phyloP scores from a whole-genome alignment of 2,113 vertebrate species.

The Amphiprion percula region DNA sequence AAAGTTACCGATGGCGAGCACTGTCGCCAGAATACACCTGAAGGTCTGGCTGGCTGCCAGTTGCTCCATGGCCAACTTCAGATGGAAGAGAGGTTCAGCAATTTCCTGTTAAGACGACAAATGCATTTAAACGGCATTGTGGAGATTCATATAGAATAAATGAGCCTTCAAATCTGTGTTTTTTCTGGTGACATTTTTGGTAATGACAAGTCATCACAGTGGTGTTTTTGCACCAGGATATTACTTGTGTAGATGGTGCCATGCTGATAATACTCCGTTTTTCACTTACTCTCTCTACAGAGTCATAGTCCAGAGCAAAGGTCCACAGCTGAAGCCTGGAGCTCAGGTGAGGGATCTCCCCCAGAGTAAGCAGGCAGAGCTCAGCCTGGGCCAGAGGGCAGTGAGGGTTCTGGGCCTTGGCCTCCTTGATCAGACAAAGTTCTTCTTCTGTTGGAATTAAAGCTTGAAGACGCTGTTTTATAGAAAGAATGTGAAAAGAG shows the following conservation, averaged over 20 bases:
- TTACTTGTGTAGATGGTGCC: not conserved
- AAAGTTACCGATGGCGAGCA: constrained; percentile 86
- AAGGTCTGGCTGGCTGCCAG: constrained; percentile 83
- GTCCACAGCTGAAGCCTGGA: constrained; percentile 84
- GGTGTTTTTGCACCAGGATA: not conserved
- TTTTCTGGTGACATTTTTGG: constrained; percentile 3
- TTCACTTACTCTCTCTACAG: constrained; percentile 79
- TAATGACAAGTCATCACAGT: not conserved
- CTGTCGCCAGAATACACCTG: constrained; percentile 82
- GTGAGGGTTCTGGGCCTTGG: constrained; percentile 66
- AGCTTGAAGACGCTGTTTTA: constrained; percentile 76
- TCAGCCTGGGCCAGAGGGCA: constrained; percentile 79
- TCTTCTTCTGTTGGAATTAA: constrained; percentile 85
- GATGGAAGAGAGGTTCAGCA: constrained; percentile 85
- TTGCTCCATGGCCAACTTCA: constrained; percentile 87
- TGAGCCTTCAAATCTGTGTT: constrained; percentile 6
- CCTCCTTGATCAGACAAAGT: constrained; percentile 78
- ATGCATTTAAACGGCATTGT: not conserved
- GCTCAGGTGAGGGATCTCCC: constrained; percentile 76
- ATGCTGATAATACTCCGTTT: too few species aligned
- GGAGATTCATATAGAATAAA: not conserved
- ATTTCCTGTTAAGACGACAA: constrained; percentile 77
- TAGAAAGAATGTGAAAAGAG: not conserved
- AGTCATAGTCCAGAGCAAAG: constrained; percentile 85
- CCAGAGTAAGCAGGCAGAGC: constrained; percentile 81